A percentile compares a stretch with the other conserved stretches of the same genome.
Conservation (phyloP, 2,888 invertebrate species). For the Lomographa bimaculata region DNA sequence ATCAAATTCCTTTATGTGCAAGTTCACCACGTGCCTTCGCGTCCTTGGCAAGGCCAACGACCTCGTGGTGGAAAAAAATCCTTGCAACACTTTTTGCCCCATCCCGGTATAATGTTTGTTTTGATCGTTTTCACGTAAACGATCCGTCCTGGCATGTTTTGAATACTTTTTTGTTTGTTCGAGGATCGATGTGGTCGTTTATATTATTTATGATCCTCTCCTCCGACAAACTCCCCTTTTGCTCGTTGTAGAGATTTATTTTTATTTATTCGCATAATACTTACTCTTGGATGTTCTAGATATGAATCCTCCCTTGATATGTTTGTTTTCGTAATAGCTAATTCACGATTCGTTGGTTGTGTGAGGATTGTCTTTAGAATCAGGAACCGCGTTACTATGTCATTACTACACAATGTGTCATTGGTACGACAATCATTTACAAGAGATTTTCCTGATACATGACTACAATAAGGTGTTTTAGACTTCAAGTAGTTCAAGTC, state of each 20-base stretch:
- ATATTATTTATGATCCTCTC: slow-evolving; percentile 53
- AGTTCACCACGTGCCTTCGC: slow-evolving; percentile 65
- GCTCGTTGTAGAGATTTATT: slow-evolving; percentile 23
- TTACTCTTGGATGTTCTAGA: slow-evolving; percentile 4
- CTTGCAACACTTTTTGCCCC: slow-evolving; percentile 64
- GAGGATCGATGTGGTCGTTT: slow-evolving; percentile 54
- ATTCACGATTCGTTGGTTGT: slow-evolving; percentile 4
- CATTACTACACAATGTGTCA: too few relatives aligned
- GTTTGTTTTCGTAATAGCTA: slow-evolving; percentile 5
- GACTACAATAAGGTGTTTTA: too few relatives aligned
- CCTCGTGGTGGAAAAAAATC: slow-evolving; percentile 61
- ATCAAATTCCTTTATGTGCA: slow-evolving; percentile 56
- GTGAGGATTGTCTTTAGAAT: not conserved
- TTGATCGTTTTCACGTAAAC: slow-evolving; percentile 77
- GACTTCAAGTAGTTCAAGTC: too few relatives aligned
- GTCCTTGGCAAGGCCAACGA: slow-evolving; percentile 77
- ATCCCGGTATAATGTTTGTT: slow-evolving; percentile 73
- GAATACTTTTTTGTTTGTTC: slow-evolving; percentile 48
- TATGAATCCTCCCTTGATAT: slow-evolving; percentile 6
- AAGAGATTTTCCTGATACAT: too few relatives aligned
- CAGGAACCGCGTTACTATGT: too few relatives aligned
- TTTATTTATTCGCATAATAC: slow-evolving; percentile 16
- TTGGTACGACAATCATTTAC: too few relatives aligned
- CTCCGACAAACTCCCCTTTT: slow-evolving; percentile 32
- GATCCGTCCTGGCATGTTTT: slow-evolving; percentile 58